Percentiles rank a stretch among this genome's conserved stretches.
These are phyloP conservation scores for Scolopax mira DNA, from an alignment of 2,113 vertebrate species.

Conservation along the genomic window DNA sequence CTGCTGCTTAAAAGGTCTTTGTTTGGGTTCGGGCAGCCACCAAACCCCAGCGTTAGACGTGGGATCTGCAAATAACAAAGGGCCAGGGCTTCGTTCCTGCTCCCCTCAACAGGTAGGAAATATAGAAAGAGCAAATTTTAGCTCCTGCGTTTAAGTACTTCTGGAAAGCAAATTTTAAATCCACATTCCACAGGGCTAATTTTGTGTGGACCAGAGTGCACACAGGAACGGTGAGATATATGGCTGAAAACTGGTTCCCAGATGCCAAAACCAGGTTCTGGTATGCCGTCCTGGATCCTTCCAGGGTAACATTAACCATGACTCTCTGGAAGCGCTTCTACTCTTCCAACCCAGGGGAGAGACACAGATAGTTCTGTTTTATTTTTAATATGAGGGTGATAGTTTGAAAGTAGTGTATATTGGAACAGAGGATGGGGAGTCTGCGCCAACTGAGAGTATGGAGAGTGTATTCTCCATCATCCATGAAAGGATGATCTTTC, in stretches of 20 bases:
- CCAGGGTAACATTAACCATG: constrained; percentile 42
- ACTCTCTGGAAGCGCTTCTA: constrained; percentile 9
- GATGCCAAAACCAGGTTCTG: constrained; percentile 63
- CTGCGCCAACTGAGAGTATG: not conserved
- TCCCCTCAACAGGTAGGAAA: constrained; percentile 57
- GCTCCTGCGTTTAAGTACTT: not conserved
- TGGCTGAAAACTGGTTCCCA: constrained; percentile 47
- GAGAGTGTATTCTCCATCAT: not conserved
- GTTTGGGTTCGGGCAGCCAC: constrained; percentile 19
- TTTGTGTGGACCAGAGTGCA: constrained; percentile 22
- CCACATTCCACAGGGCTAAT: constrained; percentile 56
- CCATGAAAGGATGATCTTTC: not conserved
- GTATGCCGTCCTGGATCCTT: constrained; percentile 50
- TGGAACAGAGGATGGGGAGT: not conserved
- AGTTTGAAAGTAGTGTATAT: not conserved
- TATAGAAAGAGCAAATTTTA: constrained; percentile 39
- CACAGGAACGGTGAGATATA: constrained; percentile 33
- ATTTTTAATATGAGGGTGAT: not conserved
- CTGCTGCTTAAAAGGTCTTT: constrained; percentile 23
- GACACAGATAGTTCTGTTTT: not conserved
- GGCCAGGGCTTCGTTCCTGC: not conserved
- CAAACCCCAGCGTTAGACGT: not conserved
- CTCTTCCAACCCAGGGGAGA: not conserved
- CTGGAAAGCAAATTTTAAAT: constrained; percentile 28
- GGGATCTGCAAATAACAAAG: constrained; percentile 32